A percentile compares a stretch with the other conserved stretches of the same genome.
These are phyloP conservation scores for Etheostoma nigrum DNA, from an alignment of 2,797 vertebrate species.

Conservation along the genomic window DNA sequence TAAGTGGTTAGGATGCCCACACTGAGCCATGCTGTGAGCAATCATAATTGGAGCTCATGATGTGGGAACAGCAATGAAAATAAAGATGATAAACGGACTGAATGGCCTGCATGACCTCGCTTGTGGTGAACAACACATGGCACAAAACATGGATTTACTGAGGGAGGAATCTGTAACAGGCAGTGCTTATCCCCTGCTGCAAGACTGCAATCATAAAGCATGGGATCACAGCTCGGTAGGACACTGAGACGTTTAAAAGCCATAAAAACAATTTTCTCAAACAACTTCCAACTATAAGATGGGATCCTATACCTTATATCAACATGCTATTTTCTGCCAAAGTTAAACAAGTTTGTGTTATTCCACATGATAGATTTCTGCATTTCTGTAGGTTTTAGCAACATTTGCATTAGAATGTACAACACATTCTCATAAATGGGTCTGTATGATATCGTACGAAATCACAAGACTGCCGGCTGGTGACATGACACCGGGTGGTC, in stretches of 20 bases:
- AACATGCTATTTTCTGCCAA: background rate
- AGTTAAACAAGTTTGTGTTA: no score
- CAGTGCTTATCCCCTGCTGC: background rate
- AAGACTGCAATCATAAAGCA: background rate
- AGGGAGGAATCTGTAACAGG: background rate
- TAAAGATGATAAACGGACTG: no score
- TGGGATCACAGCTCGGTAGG: background rate
- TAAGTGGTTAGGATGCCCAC: background rate
- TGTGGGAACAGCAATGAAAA: background rate
- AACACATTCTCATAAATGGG: no score
- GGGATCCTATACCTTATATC: background rate
- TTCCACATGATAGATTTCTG: background rate
- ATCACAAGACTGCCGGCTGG: no score
- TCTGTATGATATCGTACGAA: no score
- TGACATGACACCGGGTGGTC: no score
- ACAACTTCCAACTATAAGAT: background rate
- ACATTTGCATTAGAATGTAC: background rate
- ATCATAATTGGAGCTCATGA: constrained; percentile 7
- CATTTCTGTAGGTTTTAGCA: background rate
- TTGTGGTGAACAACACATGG: background rate
- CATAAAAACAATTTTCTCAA: background rate
- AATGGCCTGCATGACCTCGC: background rate
- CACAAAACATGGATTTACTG: background rate
- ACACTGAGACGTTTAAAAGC: background rate
- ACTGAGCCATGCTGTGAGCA: constrained; percentile 9